phyloP scores from a whole-genome alignment of 2,113 vertebrate species.

The Struthio camelus region DNA sequence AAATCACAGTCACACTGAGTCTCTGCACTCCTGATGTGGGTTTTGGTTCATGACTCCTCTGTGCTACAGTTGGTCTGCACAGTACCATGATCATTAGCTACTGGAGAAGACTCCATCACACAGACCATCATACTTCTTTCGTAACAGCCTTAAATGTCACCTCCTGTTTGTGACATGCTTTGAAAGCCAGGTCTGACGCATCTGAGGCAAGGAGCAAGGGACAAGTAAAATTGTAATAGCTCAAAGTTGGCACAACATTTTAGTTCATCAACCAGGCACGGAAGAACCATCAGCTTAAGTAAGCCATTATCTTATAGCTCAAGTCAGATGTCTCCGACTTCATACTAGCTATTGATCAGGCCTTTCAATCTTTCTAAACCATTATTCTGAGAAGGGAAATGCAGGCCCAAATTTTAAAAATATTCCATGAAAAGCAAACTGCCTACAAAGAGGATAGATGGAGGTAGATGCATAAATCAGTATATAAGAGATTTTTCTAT shows the following conservation, averaged over 20 bases:
- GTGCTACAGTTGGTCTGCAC: neutral
- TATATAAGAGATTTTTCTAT: neutral
- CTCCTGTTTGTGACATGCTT: neutral
- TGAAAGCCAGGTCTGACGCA: neutral
- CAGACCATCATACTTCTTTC: neutral
- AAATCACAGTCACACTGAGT: neutral
- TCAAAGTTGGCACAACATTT: neutral
- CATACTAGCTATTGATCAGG: neutral
- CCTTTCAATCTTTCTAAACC: neutral
- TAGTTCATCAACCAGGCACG: neutral
- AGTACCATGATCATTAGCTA: neutral
- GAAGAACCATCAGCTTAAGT: neutral
- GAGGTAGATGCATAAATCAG: accelerated
- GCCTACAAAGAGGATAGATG: neutral
- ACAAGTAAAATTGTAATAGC: neutral
- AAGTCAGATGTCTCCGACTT: neutral
- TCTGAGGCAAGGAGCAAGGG: too few species aligned
- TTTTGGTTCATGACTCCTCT: neutral
- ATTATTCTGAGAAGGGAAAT: neutral
- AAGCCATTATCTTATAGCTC: neutral
- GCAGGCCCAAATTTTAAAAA: neutral
- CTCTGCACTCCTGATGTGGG: too few species aligned
- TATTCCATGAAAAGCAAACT: neutral
- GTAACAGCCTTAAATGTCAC: neutral
- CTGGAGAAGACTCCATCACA: neutral